phyloP scores from a whole-genome alignment of 1,140 invertebrate genomes.

The Metopolophium dirhodum region DNA sequence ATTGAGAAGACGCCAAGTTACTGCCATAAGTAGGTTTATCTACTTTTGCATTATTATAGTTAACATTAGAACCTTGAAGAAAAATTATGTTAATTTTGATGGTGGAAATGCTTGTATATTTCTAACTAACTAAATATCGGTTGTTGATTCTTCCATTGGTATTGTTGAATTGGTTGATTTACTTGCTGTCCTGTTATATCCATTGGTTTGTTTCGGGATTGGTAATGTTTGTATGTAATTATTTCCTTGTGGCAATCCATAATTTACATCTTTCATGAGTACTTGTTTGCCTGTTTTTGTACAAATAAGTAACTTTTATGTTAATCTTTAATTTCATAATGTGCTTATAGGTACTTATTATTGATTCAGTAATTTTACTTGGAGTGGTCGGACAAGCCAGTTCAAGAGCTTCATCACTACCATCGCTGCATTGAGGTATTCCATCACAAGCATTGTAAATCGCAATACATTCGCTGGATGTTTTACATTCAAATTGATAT shows the following conservation, averaged over 20 bases:
- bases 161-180: slow-evolving; percentile 32
- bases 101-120: neutral
- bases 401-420: slow-evolving; percentile 85
- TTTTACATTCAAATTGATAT: slow-evolving; percentile 87
- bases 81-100: neutral
- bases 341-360: neutral
- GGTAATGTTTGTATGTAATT: slow-evolving; percentile 40
- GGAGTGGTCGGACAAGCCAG: slow-evolving; percentile 71
- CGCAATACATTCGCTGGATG: slow-evolving; percentile 88
- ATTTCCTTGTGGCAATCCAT: slow-evolving; percentile 16
- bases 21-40: neutral
- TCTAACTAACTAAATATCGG: slow-evolving; percentile 22
- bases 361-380: slow-evolving; percentile 54
- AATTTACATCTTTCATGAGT: slow-evolving; percentile 4
- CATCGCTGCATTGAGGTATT: slow-evolving; percentile 90
- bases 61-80: slow-evolving; percentile 38
- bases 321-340: neutral
- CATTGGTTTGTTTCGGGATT: slow-evolving; percentile 49
- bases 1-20: slow-evolving; percentile 45
- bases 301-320: neutral
- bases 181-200: slow-evolving; percentile 20
- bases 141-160: slow-evolving; percentile 50
- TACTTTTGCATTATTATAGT: slow-evolving; percentile 46
- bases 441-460: slow-evolving; percentile 96
- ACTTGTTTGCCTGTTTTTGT: slow-evolving; percentile 31